Evolutionary conservation across 37 sponge, comb jelly and placozoan species (phyloP).

Genomic region (Ephydatia muelleri): DNA sequence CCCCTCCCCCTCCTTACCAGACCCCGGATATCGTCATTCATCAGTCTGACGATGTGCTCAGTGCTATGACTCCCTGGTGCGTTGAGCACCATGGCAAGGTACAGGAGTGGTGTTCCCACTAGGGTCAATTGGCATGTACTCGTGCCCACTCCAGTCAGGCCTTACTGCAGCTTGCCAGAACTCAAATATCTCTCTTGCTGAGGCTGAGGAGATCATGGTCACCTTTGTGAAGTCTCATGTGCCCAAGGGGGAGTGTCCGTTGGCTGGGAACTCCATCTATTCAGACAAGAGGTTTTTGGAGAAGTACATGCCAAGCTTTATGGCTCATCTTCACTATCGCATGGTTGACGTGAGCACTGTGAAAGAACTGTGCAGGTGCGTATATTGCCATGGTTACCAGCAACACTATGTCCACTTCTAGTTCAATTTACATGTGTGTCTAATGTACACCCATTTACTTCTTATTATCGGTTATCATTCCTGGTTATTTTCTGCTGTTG

Average conservation of each 20-base stretch:
- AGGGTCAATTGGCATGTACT: no score
- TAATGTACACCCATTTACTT: background rate
- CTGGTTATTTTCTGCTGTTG: background rate
- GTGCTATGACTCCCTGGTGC: constrained; percentile 81
- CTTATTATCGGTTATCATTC: background rate
- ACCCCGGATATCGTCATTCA: constrained; percentile 80
- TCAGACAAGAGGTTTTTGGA: constrained; percentile 78
- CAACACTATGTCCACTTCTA: no score
- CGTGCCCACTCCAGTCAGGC: constrained; percentile 67
- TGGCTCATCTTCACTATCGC: constrained; percentile 80
- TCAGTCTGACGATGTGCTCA: constrained; percentile 67
- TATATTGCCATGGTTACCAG: background rate
- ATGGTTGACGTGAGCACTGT: constrained; percentile 91
- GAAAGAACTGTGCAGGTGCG: constrained; percentile 84
- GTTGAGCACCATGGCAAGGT: constrained; percentile 78
- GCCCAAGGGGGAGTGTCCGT: constrained; percentile 66
- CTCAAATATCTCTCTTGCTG: constrained; percentile 40
- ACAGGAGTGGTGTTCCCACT: background rate
- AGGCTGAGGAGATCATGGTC: constrained; percentile 67
- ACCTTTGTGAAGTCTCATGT: constrained; percentile 59
- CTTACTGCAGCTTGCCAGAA: constrained; percentile 51
- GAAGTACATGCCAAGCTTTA: constrained; percentile 85
- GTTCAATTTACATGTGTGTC: background rate
- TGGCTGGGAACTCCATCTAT: constrained; percentile 90
- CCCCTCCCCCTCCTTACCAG: background rate